A percentile compares a stretch with the other conserved stretches of the same genome.
Conservation (phyloP, 37 sponge, comb jelly and placozoan genomes). For the Amphimedon queenslandica region DNA sequence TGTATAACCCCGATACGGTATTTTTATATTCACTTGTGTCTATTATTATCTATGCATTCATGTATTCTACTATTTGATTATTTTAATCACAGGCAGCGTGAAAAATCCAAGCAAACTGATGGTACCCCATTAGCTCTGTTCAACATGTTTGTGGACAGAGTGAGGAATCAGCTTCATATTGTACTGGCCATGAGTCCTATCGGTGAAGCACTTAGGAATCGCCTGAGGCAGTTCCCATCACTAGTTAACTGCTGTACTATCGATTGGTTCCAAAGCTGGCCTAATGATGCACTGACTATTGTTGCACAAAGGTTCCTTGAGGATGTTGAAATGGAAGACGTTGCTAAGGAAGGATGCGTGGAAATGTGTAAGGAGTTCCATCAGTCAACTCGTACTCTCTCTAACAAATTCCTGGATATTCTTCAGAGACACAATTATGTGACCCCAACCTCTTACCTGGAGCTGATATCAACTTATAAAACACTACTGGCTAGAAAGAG, state of each 20-base stretch:
- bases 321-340: slow-evolving; percentile 87
- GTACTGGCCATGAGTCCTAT: slow-evolving; percentile 99
- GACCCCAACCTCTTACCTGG: slow-evolving; percentile 97
- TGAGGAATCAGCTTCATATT: slow-evolving; percentile 91
- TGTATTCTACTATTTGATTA: too few relatives aligned
- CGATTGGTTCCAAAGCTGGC: slow-evolving; percentile 99
- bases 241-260: slow-evolving; percentile 99
- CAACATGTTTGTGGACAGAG: slow-evolving; percentile 95
- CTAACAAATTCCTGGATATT: slow-evolving; percentile 53
- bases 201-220: slow-evolving; percentile 90
- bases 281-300: slow-evolving; percentile 93
- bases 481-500: slow-evolving; percentile 87
- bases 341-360: slow-evolving; percentile 70
- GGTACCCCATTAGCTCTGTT: slow-evolving; percentile 93
- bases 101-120: slow-evolving; percentile 93
- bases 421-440: slow-evolving; percentile 96
- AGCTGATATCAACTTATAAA: slow-evolving; percentile 96
- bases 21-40: too few relatives aligned
- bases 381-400: slow-evolving; percentile 78
- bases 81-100: slow-evolving; percentile 55
- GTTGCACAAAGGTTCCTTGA: slow-evolving; percentile 95
- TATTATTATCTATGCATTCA: not conserved
- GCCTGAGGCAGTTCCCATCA: slow-evolving; percentile 96
- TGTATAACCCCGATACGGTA: not conserved
- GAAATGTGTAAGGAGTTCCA: slow-evolving; percentile 94